Base-by-base conservation (phyloP, 2,888 invertebrate genomes). In the Cerastis rubricosa region DNA sequence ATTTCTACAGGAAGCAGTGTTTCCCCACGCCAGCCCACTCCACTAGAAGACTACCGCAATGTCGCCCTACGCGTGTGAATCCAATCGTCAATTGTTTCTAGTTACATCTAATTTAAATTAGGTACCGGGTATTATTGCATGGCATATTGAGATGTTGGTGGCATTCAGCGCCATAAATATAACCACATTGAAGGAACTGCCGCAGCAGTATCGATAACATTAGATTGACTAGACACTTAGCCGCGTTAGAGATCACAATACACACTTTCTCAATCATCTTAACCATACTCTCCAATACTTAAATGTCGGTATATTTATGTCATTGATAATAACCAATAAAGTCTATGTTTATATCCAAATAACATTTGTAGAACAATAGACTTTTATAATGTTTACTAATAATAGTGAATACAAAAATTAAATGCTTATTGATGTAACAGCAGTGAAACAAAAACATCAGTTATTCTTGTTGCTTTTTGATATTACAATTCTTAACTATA, bases 341-440 rank as follows among this genome's bases (percentile, higher is more conserved):
- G 80, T 79, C 82, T 75, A 73, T 80, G 78, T 80, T 71, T 65
- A 64, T 74, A 66, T 83, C 17, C 72, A 86, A 78, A 85, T 78
- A 86, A 81, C 71, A 84, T 78, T 74, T 80, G 76, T 80, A 76
- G 74, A 82, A 81, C 79, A 81, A 84, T 84, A 86, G 63, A 84
- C 66, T 66, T 81, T 81, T 74, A 70, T 75, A 72, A 78, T 67
- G 78, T 81, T 79, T 78, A 87, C 76, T 87, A 84, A 87, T 84
- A 17, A 87, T 81, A 85, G 59, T 83, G 86, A 84, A 87, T 87
- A 88, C 89, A 91, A 92, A 78, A 94, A 94, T 94, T 96, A 96
- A 96, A 96, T 96, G 96, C 96, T 94, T 92, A 92, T 92, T 90
- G 89, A 93, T 94, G 91, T 92, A 94, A 93, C 94, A 93, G 92